Evolutionary conservation across 1,140 invertebrate genomes (phyloP).

Genomic region (Ylistrum balloti): DNA sequence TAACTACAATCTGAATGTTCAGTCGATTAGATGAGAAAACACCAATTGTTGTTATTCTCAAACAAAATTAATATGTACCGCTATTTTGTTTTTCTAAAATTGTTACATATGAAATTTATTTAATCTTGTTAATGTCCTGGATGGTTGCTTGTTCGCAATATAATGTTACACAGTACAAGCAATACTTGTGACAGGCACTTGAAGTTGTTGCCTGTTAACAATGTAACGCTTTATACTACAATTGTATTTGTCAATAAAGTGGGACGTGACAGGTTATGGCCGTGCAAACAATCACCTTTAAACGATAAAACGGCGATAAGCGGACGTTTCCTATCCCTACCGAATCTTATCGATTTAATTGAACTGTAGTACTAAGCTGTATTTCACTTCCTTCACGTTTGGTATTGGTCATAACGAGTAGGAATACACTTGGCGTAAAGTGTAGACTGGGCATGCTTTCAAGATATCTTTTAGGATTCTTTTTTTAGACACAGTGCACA

Average conservation of each 20-base stretch:
- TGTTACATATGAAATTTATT: no score
- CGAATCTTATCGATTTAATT: constrained; percentile 26
- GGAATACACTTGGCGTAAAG: background rate
- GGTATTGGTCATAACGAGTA: background rate
- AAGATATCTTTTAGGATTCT: background rate
- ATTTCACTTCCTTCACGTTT: background rate
- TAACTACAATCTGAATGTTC: no score
- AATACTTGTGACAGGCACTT: no score
- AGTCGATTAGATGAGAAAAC: no score
- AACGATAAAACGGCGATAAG: background rate
- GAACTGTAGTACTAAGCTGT: background rate
- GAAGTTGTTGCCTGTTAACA: no score
- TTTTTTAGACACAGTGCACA: background rate
- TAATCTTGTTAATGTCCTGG: no score
- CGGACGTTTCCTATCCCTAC: background rate
- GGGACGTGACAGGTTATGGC: background rate
- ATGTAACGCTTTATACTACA: no score
- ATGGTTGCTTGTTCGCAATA: no score
- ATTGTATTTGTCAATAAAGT: background rate
- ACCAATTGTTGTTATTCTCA: no score
- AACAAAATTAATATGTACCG: no score
- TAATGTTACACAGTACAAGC: no score
- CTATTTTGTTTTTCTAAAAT: no score
- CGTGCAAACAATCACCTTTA: background rate
- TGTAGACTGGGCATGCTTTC: background rate